Evolutionary conservation across 1,140 invertebrate species (phyloP).

Genomic region (Calephelis nemesis): DNA sequence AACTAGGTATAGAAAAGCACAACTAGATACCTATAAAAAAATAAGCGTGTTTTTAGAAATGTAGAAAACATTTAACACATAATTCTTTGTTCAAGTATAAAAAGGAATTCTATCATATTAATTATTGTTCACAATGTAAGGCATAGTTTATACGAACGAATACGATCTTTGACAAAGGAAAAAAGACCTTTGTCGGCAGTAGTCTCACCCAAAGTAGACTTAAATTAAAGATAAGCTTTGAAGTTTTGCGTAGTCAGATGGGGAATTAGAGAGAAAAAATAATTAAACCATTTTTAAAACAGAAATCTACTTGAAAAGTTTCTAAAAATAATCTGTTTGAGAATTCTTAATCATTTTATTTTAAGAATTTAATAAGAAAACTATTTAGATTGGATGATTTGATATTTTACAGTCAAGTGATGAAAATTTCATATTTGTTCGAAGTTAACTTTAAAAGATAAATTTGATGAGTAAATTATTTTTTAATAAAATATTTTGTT

Average conservation of each 20-base stretch:
- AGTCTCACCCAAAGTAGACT: neutral
- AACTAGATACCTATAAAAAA: no score
- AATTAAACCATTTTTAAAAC: neutral
- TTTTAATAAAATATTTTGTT: no score
- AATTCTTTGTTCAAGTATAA: neutral
- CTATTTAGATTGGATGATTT: no score
- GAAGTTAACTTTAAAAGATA: no score
- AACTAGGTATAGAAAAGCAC: no score
- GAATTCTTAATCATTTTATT: neutral
- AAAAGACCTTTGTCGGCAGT: neutral
- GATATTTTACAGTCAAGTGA: no score
- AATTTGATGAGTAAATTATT: no score
- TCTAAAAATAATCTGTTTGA: neutral
- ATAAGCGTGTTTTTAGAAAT: no score
- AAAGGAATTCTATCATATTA: neutral
- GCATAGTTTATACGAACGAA: neutral
- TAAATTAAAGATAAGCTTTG: slow-evolving; percentile 19
- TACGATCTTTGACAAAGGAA: slow-evolving; percentile 15
- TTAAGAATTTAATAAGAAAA: neutral
- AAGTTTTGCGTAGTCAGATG: slow-evolving; percentile 6
- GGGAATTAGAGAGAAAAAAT: slow-evolving; percentile 1
- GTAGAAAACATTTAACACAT: neutral
- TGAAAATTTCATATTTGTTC: no score
- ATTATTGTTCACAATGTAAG: neutral
- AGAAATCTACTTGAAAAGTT: neutral